Base-by-base conservation (phyloP, 2,113 vertebrate genomes). In the Takifugu bimaculatus region DNA sequence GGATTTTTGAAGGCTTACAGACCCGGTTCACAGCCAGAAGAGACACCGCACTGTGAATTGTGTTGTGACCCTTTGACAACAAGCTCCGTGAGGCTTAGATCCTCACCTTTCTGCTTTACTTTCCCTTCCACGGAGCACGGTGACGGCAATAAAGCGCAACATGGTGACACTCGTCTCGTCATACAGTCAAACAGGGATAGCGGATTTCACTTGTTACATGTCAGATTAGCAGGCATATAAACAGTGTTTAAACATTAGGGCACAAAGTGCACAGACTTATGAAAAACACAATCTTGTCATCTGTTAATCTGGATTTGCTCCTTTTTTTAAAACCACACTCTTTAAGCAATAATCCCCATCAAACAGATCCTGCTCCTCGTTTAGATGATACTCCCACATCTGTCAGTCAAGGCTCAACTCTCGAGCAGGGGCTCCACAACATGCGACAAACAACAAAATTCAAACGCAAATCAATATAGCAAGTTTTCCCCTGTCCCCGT, bases 221-320 rank as follows among this genome's bases (percentile, higher is more conserved):
- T 71, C 60, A 49, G 77, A 83, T 86, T 74, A 72, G 45, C 63
- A 59, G 61, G 39, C 64, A 63, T 74, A 80, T 68, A 64, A 66
- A 74, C 72, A 61, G 5, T 49, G 51, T 12, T 56, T 59, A 52
- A 26, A 70, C 59, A 65, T 75, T 9, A 63, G 61, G 65, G 56
- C 50, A 32, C 29, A 65, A 83, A 75, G 78, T 71, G 73, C 68
- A 48, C 66, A 54, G 60, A 61, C 54, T 59, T 53, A 74, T 52
- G 51, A 56, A 56, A 69, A 6, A 55, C 66, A 78, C 70, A 75
- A 77, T 57, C 55, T 60, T 56, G 54, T 68, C 62, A 50, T 70
- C 39, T 60, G 51, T 78, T 83, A 39, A 75, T 65, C 55, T 64
- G 73, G 68, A 54, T 78, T 68, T 68, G 75, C 54, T n/a, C 62